A percentile compares a stretch with the other conserved stretches of the same genome.
Evolutionary conservation across 2,113 vertebrate species (phyloP).

Genomic region (Urocynchramus pylzowi): DNA sequence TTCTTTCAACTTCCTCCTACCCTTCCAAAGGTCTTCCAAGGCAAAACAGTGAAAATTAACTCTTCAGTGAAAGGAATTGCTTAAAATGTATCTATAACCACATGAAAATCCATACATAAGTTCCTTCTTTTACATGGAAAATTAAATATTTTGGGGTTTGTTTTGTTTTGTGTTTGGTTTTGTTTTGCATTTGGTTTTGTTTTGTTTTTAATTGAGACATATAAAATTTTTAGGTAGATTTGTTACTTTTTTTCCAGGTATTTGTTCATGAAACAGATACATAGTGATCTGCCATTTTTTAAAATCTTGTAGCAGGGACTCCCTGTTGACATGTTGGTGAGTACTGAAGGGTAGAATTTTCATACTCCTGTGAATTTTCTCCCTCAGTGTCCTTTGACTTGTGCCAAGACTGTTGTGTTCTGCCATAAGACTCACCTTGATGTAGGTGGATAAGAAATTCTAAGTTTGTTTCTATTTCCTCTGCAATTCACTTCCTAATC

Average conservation of each 20-base stretch:
- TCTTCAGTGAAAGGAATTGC: not conserved
- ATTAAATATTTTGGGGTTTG: not conserved
- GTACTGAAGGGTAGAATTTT: not conserved
- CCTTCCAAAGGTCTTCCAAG: not conserved
- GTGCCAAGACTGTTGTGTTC: not conserved
- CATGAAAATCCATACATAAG: not conserved
- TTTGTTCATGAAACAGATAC: not conserved
- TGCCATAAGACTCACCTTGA: not conserved
- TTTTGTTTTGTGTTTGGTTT: not conserved
- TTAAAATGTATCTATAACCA: fast-evolving
- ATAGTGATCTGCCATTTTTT: fast-evolving
- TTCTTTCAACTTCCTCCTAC: not conserved
- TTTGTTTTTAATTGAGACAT: not conserved
- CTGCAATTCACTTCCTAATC: not conserved
- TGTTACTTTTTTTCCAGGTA: not conserved
- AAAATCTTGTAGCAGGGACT: fast-evolving
- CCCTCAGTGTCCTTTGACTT: not conserved
- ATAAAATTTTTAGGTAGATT: not conserved
- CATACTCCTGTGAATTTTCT: not conserved
- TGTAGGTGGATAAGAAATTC: not conserved
- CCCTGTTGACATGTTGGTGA: not conserved
- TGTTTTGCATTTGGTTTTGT: fast-evolving
- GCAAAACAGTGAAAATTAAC: not conserved
- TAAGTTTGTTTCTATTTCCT: not conserved
- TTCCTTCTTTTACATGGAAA: not conserved